These are phyloP conservation scores for Alaudala cheleensis DNA, from an alignment of 2,113 vertebrate genomes.

Conservation along the genomic window DNA sequence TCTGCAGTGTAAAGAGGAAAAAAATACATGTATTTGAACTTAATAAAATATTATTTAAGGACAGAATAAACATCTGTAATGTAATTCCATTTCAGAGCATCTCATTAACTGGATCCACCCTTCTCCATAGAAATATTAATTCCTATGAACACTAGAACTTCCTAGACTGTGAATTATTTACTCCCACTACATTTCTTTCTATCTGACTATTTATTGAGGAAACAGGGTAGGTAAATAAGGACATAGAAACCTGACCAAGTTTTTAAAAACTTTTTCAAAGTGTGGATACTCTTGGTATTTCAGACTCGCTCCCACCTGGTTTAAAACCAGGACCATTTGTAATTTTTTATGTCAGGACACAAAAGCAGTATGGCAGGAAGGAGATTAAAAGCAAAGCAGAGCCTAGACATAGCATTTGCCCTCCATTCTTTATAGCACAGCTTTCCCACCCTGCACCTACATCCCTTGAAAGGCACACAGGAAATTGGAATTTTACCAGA, in stretches of 20 bases:
- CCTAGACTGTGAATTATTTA: not conserved
- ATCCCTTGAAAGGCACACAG: not conserved
- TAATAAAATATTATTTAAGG: not conserved
- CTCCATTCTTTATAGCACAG: not conserved
- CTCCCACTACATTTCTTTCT: not conserved
- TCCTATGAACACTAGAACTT: not conserved
- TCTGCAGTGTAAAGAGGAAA: not conserved
- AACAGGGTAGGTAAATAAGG: not conserved
- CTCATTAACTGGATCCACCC: not conserved
- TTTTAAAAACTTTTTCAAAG: not conserved
- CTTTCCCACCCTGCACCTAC: not conserved
- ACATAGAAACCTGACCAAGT: not conserved
- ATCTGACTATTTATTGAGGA: not conserved
- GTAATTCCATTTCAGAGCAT: not conserved
- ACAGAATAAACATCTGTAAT: not conserved
- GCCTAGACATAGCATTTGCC: not conserved
- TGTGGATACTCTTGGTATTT: not conserved
- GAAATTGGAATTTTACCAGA: not conserved
- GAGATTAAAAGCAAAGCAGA: not conserved
- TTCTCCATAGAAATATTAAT: not conserved
- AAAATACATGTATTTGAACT: not conserved
- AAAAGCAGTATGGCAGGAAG: not conserved
- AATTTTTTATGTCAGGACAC: not conserved
- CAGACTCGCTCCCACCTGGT: not conserved
- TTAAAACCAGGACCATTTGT: not conserved